Conservation (phyloP, 2,797 vertebrate species). For the Muscicapa comitata region DNA sequence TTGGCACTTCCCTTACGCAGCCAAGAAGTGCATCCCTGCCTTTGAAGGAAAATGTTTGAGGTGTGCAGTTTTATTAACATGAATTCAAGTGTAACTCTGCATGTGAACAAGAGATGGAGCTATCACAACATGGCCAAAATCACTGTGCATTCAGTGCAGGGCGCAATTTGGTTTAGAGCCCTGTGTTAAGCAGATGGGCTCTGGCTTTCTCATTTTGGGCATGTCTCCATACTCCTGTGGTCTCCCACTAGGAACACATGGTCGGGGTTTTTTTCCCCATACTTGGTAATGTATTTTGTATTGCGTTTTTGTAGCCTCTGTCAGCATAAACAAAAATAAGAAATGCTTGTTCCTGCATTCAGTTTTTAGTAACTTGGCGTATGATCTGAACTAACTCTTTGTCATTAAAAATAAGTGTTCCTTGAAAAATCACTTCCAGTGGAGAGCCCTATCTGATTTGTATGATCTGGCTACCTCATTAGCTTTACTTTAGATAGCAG, state of each 20-base stretch:
- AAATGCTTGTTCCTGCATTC: constrained; percentile 2
- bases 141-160: not conserved
- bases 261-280: not conserved
- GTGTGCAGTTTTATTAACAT: not conserved
- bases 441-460: not conserved
- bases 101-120: constrained; percentile 9
- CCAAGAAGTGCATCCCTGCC: not conserved
- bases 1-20: not conserved
- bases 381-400: constrained; percentile 20
- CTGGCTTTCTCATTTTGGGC: constrained; percentile 1
- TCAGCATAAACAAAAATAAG: constrained; percentile 52
- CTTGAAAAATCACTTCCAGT: constrained; percentile 32
- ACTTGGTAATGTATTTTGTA: constrained; percentile 47
- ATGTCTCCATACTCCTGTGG: not conserved
- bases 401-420: constrained; percentile 38
- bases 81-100: not conserved
- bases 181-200: not conserved
- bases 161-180: not conserved
- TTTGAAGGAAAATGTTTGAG: not conserved
- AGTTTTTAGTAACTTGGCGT: not conserved
- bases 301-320: constrained; percentile 10
- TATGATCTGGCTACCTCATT: not conserved
- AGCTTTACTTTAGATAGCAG: not conserved
- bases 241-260: not conserved
- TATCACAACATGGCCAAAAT: not conserved